A percentile compares a stretch with the other conserved stretches of the same genome.
phyloP scores from a whole-genome alignment of 2,797 vertebrate species.

The Hafferia zeledoni region DNA sequence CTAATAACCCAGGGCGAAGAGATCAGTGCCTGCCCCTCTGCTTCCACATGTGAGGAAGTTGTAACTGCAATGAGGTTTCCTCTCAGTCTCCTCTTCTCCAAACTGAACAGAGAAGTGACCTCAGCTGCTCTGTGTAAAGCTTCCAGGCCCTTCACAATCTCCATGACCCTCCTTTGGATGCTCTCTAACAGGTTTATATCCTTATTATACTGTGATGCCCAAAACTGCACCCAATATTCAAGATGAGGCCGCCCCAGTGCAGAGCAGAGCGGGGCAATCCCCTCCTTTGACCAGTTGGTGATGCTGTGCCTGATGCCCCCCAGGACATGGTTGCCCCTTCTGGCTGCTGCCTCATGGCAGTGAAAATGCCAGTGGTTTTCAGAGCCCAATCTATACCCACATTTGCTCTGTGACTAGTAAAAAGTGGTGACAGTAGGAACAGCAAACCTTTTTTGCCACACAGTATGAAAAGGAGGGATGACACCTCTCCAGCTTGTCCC shows the following conservation, averaged over 20 bases:
- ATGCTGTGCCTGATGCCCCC: not conserved
- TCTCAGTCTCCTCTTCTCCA: not conserved
- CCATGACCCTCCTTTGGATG: not conserved
- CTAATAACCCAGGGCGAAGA: not conserved
- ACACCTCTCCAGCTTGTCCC: not conserved
- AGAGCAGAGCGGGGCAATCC: not conserved
- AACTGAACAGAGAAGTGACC: not conserved
- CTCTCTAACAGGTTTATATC: not conserved
- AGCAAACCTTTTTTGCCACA: not conserved
- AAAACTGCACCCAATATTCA: not conserved
- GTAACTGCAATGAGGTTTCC: not conserved
- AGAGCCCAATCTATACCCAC: not conserved
- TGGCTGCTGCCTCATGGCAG: not conserved
- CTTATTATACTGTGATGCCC: no score
- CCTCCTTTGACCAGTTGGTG: fast-evolving
- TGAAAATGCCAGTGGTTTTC: not conserved
- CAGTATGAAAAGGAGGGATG: not conserved
- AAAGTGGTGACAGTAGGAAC: not conserved
- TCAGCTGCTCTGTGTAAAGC: not conserved
- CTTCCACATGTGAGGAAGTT: not conserved
- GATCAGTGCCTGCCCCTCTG: not conserved
- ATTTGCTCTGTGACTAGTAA: not conserved
- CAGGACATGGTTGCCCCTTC: fast-evolving
- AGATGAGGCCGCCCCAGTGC: fast-evolving
- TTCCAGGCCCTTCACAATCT: not conserved